Evolutionary conservation across 2,888 invertebrate species (phyloP).

Genomic region (Abrostola triplasia): DNA sequence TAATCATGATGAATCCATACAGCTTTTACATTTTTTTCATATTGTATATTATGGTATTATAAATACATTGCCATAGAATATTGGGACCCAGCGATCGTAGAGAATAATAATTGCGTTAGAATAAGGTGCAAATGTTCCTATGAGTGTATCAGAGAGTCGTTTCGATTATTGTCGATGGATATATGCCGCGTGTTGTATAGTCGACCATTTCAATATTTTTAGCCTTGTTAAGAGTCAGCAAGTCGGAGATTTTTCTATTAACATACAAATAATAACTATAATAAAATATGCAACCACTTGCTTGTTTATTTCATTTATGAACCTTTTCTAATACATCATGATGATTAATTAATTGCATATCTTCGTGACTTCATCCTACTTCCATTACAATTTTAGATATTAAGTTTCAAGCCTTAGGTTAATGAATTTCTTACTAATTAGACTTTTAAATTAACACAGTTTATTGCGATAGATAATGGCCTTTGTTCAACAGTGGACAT

Average conservation of each 20-base stretch:
- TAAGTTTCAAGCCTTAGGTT: too few relatives aligned
- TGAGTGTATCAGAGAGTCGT: constrained; percentile 78
- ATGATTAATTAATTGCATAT: too few relatives aligned
- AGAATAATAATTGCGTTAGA: constrained; percentile 64
- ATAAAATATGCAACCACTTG: constrained; percentile 75
- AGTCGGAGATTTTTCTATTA: constrained; percentile 84
- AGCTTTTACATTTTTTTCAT: too few relatives aligned
- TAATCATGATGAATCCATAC: too few relatives aligned
- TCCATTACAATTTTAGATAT: too few relatives aligned
- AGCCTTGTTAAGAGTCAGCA: constrained; percentile 78
- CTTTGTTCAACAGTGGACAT: too few relatives aligned
- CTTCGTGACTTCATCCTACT: too few relatives aligned
- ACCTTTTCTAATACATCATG: background rate
- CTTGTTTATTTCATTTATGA: constrained; percentile 43
- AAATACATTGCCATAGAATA: background rate
- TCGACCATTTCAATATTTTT: constrained; percentile 77
- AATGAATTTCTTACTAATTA: too few relatives aligned
- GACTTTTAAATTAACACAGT: too few relatives aligned
- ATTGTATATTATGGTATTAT: background rate
- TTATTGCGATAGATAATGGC: too few relatives aligned
- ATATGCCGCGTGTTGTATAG: constrained; percentile 71
- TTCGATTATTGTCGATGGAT: constrained; percentile 61
- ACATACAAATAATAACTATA: constrained; percentile 74
- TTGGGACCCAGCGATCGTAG: constrained; percentile 12
- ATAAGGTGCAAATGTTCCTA: constrained; percentile 88